Conservation (phyloP, 2,888 invertebrate genomes). For the Eristalinus aeneus region DNA sequence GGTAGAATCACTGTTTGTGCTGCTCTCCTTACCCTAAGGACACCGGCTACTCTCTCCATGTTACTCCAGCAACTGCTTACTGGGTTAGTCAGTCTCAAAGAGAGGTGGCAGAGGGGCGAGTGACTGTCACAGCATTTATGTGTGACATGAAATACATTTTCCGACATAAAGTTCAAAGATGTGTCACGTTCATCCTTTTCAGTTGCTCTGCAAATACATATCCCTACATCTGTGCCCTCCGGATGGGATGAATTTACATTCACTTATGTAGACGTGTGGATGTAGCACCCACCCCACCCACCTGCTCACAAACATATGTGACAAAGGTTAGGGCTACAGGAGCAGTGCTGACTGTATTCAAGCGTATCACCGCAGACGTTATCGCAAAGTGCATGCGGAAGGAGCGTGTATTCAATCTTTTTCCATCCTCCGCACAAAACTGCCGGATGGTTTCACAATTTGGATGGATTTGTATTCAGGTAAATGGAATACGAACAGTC, state of each 20-base stretch:
- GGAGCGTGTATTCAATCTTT: neutral
- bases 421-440: neutral
- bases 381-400: neutral
- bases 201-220: neutral
- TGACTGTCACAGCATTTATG: neutral
- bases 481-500: neutral
- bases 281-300: neutral
- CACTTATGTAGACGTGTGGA: neutral
- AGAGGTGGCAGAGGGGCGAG: neutral
- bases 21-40: neutral
- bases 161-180: slow-evolving; percentile 3
- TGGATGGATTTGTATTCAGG: neutral
- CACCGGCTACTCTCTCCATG: neutral
- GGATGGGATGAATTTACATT: neutral
- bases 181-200: slow-evolving; percentile 7
- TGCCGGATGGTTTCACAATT: neutral
- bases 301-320: too few relatives aligned
- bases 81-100: neutral
- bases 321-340: neutral
- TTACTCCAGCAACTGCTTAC: neutral
- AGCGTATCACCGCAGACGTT: neutral
- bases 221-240: neutral
- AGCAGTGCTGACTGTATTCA: neutral
- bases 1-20: neutral
- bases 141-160: neutral